Evolutionary conservation across 2,797 vertebrate genomes (phyloP).

Genomic region (Pseudopleuronectes americanus): DNA sequence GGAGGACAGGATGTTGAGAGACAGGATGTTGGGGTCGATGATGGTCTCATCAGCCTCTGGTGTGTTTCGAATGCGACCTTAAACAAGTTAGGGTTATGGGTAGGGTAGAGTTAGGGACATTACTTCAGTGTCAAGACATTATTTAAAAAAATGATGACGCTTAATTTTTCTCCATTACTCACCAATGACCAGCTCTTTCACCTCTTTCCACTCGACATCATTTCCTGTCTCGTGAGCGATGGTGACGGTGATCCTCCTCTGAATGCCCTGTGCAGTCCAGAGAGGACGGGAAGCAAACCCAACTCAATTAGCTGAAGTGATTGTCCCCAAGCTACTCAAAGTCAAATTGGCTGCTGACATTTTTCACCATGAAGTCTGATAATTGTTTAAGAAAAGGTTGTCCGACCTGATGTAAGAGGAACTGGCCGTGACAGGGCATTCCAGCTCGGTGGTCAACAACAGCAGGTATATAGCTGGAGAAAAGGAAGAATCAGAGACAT

Average conservation of each 20-base stretch:
- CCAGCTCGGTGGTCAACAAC: conserved; percentile 96
- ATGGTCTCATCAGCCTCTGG: conserved; percentile 97
- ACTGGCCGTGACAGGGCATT: conserved; percentile 96
- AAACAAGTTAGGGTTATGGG: conserved; percentile 14
- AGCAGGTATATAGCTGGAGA: conserved; percentile 93
- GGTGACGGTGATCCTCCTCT: conserved; percentile 95
- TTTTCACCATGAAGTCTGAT: too few relatives aligned
- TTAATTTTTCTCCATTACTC: conserved; percentile 61
- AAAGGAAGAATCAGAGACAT: conserved; percentile 9
- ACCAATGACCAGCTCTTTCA: conserved; percentile 98
- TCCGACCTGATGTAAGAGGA: conserved; percentile 94
- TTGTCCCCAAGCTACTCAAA: not conserved
- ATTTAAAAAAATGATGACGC: not conserved
- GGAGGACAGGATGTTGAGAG: conserved; percentile 95
- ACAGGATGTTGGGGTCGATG: conserved; percentile 97
- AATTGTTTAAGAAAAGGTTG: not conserved
- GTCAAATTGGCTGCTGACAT: not conserved
- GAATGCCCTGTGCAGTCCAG: conserved; percentile 88
- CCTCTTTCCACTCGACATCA: conserved; percentile 96
- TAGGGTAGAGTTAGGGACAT: not conserved
- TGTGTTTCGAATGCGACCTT: conserved; percentile 96
- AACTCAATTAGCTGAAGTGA: not conserved
- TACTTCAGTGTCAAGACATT: not conserved
- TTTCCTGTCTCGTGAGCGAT: conserved; percentile 94
- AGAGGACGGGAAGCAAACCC: conserved; percentile 4